Base-by-base conservation (phyloP, 1,140 invertebrate species). In the Hylaeus volcanicus region DNA sequence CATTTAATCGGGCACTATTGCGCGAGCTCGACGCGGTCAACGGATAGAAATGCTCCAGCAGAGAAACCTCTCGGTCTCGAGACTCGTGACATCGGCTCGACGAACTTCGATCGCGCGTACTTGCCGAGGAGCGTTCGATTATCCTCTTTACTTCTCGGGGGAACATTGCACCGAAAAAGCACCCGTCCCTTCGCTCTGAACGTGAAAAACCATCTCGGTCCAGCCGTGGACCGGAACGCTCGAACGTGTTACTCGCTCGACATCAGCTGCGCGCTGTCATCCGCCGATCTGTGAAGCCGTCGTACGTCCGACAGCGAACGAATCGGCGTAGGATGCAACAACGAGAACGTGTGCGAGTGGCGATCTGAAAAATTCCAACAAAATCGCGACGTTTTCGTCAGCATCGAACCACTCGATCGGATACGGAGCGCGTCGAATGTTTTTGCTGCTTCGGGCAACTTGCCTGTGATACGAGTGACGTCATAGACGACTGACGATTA, bases 221-320 rank as follows among this genome's bases (percentile, higher is more conserved):
- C 65, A 37, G 66, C n/a, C 66, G 12, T 58, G n/a, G 53, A 64
- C 63, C 53, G 56, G 55, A 51, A 45, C 14, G 9, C 37, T 15
- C n/a, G 14, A 1, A 5, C 15, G 14, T 15, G 81, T 91, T 91
- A 93, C 89, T 93, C 91, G 37, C 91, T 92, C 15, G 92, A 91
- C 90, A 94, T 94, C n/a, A 94, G 89, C 74, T 94, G 92, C 60
- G 94, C 93, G 74, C 91, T 94, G 84, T 94, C 94, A 66, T 94
- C 94, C 39, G 92, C 90, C n/a, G 92, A 92, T 87, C 92, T 92
- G 80, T 94, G 93, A 48, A 94, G 83, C 15, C 94, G 90, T 45
- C 94, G 89, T 9, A 94, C 93, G 85, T 94, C 94, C 26, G 94
- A 93, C 39, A 94, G 84, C 3, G 93, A 94, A 39, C 93, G 88